Conservation (phyloP, 2,888 invertebrate species). For the Dynastes maya region DNA sequence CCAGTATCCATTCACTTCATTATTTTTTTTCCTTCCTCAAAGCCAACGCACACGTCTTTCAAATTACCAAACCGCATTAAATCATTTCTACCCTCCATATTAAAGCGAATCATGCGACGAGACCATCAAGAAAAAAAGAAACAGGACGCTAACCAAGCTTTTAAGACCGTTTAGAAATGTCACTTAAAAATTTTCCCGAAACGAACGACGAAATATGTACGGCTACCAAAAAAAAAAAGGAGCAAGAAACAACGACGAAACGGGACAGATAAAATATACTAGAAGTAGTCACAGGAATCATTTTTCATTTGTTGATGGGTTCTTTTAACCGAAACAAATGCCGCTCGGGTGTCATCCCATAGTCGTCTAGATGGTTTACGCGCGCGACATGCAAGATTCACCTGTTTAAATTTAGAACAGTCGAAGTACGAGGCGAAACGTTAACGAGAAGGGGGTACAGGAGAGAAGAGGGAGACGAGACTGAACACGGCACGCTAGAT, state of each 20-base stretch:
- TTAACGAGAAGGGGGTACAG: too few species aligned
- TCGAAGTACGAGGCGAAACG: too few species aligned
- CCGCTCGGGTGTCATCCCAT: conserved; percentile 60
- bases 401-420: conserved; percentile 54
- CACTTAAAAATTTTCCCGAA: conserved; percentile 41
- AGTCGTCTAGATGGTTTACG: conserved; percentile 53
- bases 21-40: too few species aligned
- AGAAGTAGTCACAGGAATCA: conserved; percentile 58
- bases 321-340: conserved; percentile 59
- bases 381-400: conserved; percentile 46
- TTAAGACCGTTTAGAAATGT: conserved; percentile 44
- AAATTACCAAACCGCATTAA: conserved; percentile 8
- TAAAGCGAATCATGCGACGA: background rate
- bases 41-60: conserved; percentile 4
- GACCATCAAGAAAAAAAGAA: background rate
- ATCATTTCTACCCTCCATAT: conserved; percentile 27
- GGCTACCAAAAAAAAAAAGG: background rate
- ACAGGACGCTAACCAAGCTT: conserved; percentile 25
- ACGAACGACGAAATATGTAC: conserved; percentile 35
- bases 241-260: conserved; percentile 15
- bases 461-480: background rate
- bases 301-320: conserved; percentile 60
- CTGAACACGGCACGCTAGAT: conserved; percentile 31
- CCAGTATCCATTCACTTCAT: too few species aligned
- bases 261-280: conserved; percentile 55